Conservation (phyloP, 2,888 invertebrate species). For the Omphaloscelis lunosa region DNA sequence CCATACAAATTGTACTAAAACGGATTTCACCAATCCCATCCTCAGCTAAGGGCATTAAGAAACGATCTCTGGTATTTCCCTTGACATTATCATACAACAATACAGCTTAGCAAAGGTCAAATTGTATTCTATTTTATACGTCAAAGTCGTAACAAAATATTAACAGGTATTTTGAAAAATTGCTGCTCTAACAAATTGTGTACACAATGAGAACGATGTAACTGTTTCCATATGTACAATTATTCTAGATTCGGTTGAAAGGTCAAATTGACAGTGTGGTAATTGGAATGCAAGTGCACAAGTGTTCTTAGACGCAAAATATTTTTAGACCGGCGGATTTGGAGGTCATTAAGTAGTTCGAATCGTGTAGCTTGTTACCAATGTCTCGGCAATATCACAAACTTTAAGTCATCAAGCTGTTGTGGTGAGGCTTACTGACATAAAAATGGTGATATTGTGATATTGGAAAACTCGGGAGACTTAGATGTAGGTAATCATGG, state of each 20-base stretch:
- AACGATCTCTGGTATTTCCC: constrained; percentile 73
- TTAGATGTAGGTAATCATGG: neutral
- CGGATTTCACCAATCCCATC: constrained; percentile 55
- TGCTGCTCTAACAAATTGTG: constrained; percentile 7
- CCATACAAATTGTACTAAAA: constrained; percentile 39
- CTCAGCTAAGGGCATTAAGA: constrained; percentile 63
- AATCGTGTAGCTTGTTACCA: too few relatives aligned
- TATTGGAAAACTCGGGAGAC: neutral
- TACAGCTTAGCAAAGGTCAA: constrained; percentile 70
- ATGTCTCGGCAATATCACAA: neutral
- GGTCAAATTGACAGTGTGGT: neutral
- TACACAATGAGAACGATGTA: constrained; percentile 1
- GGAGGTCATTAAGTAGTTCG: neutral
- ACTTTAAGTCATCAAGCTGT: neutral
- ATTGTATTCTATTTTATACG: constrained; percentile 66
- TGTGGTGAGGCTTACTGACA: neutral
- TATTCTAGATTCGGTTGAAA: constrained; percentile 15
- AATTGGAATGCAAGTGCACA: neutral
- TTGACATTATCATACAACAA: constrained; percentile 79
- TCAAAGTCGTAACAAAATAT: constrained; percentile 53
- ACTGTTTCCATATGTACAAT: constrained; percentile 3
- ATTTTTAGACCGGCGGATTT: neutral
- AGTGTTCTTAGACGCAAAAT: constrained; percentile 3
- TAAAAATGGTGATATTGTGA: neutral
- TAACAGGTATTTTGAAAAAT: constrained; percentile 44